Percentiles rank a stretch among this genome's conserved stretches.
Conservation (phyloP, 2,797 vertebrate species). For the Triplophysa yarkandensis region DNA sequence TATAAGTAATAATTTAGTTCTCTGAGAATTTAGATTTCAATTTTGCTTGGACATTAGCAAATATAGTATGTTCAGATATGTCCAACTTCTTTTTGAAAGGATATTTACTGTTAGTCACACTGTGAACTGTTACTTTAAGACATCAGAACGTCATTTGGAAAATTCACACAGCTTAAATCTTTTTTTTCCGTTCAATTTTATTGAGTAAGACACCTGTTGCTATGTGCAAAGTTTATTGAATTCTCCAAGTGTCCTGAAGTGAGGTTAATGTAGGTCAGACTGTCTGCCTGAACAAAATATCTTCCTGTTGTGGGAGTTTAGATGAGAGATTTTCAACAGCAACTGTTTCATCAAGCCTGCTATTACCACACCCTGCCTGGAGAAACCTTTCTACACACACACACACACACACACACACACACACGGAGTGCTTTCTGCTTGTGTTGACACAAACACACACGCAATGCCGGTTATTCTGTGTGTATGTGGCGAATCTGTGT, state of each 20-base stretch:
- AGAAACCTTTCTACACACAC: conserved; percentile 21
- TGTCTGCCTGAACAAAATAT: conserved; percentile 38
- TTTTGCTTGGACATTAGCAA: too few relatives aligned
- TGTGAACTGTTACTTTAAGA: neutral
- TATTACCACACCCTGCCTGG: conserved; percentile 21
- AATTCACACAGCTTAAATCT: conserved; percentile 14
- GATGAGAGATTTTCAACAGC: conserved; percentile 13
- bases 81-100: too few relatives aligned
- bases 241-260: conserved; percentile 29
- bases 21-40: too few relatives aligned
- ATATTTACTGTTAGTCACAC: too few relatives aligned
- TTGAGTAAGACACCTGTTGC: conserved; percentile 14
- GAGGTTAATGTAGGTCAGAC: conserved; percentile 39
- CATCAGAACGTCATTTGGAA: neutral
- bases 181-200: neutral
- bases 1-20: too few relatives aligned
- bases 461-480: conserved; percentile 13
- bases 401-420: neutral
- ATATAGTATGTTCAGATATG: too few relatives aligned
- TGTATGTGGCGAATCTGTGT: conserved; percentile 38
- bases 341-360: conserved; percentile 26
- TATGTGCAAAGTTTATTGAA: conserved; percentile 27
- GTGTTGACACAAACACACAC: conserved; percentile 13
- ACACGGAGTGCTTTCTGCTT: neutral
- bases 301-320: conserved; percentile 37